Evolutionary conservation across 2,113 vertebrate genomes (phyloP), one percentile per base, ranked within the genome.

Genomic region (Alouatta palliata): DNA sequence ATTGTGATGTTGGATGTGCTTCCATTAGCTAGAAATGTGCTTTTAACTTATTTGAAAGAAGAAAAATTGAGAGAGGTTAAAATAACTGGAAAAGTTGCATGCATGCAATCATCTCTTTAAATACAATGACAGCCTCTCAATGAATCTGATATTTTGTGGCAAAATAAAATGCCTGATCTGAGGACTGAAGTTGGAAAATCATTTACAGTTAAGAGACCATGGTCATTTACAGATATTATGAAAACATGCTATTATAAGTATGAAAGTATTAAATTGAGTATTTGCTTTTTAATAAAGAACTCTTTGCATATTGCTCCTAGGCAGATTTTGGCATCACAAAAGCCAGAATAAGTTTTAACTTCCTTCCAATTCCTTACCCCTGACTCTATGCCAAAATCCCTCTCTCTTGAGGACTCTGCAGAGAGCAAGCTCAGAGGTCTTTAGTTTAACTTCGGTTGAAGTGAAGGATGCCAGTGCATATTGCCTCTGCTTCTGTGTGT

Each of bases 281-380:
- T 82, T 89, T 71, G 35, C 8, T 89, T 79, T 83, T 89, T 58
- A 76, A 73, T 54, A 32, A 71, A 64, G 23, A 80, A 71, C 8
- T 52, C 45, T 86, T 79, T 76, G 25, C 6, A 75, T 58, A 35
- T 85, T 56, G 6, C 13, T 52, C 19, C 23, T 43, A 94, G 79
- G 21, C n/a, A 58, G 43, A 91, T 47, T 35, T 80, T 43, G 54
- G 35, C 47, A 85, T 37, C 19, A 8, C n/a, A 52, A 45, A 64
- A 68, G 43, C 40, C 79, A 80, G 85, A 80, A n/a, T 21, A 71
- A 70, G 76, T 93, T 83, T 70, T 54, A 49, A 16, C 30, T 83
- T 90, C 47, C 13, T 58, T 61, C 35, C 16, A 47, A 5, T 83
- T 77, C n/a, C 68, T n/a, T 45, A 32, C 2, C 19, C n/a, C 40